Conservation (phyloP, 1,140 invertebrate species). For the Caerostris extrusa region DNA sequence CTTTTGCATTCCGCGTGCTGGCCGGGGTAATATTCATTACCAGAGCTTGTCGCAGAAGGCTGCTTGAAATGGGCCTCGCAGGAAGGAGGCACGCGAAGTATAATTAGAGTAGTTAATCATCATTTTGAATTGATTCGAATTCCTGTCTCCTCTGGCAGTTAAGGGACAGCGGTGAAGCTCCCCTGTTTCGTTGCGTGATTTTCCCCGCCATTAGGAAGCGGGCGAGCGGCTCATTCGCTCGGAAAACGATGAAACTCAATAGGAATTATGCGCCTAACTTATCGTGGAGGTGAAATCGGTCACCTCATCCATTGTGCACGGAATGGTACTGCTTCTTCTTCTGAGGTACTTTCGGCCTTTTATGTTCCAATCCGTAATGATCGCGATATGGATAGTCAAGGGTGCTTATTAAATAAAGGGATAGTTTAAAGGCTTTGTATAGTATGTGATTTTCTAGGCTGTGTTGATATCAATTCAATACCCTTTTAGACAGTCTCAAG, state of each 20-base stretch:
- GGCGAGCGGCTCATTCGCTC: constrained; percentile 8
- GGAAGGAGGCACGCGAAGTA: constrained; percentile 27
- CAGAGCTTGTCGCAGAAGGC: background rate
- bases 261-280: constrained; percentile 32
- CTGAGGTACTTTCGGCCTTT: background rate
- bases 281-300: constrained; percentile 19
- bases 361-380: background rate
- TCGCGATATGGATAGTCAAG: background rate
- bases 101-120: constrained; percentile 59
- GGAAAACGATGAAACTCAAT: constrained; percentile 39
- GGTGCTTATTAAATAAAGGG: too few relatives aligned
- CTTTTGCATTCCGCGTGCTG: constrained; percentile 41
- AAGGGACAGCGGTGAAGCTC: background rate
- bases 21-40: constrained; percentile 48
- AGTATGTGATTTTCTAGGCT: too few relatives aligned
- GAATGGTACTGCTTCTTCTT: background rate
- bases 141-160: constrained; percentile 21
- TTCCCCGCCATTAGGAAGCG: constrained; percentile 23
- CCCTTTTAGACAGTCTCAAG: too few relatives aligned
- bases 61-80: background rate
- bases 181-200: constrained; percentile 1
- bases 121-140: constrained; percentile 49
- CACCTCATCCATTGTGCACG: constrained; percentile 1
- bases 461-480: too few relatives aligned
- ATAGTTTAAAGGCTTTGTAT: too few relatives aligned